Evolutionary conservation across 2,888 invertebrate genomes (phyloP), one percentile per base, ranked within the genome.

Genomic region (Megaustenia siamemsis): DNA sequence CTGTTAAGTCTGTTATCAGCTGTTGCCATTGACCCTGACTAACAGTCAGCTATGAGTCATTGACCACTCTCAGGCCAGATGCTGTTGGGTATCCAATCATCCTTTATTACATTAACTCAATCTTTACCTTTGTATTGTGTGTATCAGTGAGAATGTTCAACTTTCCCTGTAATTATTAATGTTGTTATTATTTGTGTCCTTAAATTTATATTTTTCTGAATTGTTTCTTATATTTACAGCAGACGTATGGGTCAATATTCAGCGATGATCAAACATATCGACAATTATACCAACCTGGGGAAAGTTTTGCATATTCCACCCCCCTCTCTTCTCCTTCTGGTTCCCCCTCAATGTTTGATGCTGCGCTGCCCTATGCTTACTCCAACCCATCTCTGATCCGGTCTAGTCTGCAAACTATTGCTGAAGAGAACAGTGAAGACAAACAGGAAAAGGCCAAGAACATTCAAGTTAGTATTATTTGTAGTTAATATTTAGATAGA

Each of bases 241-340:
- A 93, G 92, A 90, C 88, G 6, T 90, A 89, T 83, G 88, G 91
- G n/a, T 93, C 93, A 28, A 89, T 91, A 43, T 93, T 92, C 86
- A 91, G 90, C 76, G 92, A 92, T 60, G 91, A 91, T 68, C 90
- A 90, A 38, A 90, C 90, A 49, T 92, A 92, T 84, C 82, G 91
- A 75, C 93, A 92, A 85, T 86, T 93, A 40, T 92, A 91, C 86
- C 92, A 92, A 56, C 91, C 92, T 0, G 83, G 83, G 21, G 91
- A 91, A 78, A 90, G 89, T 66, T 92, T 90, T 81, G 87, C 88
- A 12, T 88, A 90, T 69, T 86, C 89, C 32, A 86, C 88, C 56
- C 89, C 89, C 63, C 86, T 86, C 53, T 84, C 89, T 8, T 88
- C 89, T 28, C 76, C 85, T 18, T 43, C 81, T 56, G 69, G 60